A percentile compares a stretch with the other conserved stretches of the same genome.
Conservation (phyloP, 2,113 vertebrate species). For the Dromiciops gliroides region DNA sequence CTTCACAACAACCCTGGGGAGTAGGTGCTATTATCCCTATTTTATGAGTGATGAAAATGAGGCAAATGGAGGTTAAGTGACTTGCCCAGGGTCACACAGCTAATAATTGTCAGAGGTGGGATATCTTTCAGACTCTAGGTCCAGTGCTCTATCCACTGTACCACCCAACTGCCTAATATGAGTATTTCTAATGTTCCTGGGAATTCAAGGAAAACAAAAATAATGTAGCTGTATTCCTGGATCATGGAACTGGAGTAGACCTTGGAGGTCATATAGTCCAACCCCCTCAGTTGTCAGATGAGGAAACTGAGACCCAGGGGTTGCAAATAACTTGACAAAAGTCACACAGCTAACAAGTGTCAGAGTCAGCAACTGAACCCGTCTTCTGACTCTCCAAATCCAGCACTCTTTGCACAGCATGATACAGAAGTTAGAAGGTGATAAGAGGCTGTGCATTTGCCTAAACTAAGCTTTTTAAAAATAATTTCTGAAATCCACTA, state of each 20-base stretch:
- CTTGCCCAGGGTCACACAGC: too few relatives aligned
- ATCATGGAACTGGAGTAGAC: too few relatives aligned
- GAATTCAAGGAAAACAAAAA: conserved; percentile 1
- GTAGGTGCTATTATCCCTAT: not conserved
- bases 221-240: not conserved
- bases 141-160: too few relatives aligned
- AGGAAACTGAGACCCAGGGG: not conserved
- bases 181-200: not conserved
- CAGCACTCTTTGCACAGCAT: not conserved
- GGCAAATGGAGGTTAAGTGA: too few relatives aligned
- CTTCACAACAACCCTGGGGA: not conserved
- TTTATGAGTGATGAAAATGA: not conserved
- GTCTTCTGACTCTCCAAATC: not conserved
- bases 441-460: not conserved
- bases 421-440: not conserved
- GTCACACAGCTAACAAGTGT: too few relatives aligned
- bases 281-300: not conserved
- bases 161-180: too few relatives aligned
- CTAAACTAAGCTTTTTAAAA: not conserved
- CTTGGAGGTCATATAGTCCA: too few relatives aligned
- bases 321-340: not conserved
- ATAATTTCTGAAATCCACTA: not conserved
- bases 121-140: too few relatives aligned
- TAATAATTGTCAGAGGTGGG: too few relatives aligned
- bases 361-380: not conserved